These are phyloP conservation scores for Melospiza melodia DNA, from an alignment of 2,113 vertebrate genomes.

Conservation along the genomic window DNA sequence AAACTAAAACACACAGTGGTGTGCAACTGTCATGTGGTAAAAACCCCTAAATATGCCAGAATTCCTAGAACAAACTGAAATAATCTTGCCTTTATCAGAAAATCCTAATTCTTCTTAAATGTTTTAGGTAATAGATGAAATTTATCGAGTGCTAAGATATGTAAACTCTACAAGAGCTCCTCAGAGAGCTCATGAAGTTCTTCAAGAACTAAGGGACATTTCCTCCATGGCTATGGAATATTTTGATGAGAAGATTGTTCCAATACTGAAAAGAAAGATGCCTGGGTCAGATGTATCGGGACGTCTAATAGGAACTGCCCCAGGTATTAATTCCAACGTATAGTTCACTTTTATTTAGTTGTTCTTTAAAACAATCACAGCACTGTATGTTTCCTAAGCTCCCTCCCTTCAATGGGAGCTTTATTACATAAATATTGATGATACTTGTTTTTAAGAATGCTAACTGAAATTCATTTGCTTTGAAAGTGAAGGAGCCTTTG, in stretches of 20 bases:
- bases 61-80: constrained; percentile 26
- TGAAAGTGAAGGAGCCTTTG: constrained; percentile 52
- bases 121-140: constrained; percentile 96
- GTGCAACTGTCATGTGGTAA: not conserved
- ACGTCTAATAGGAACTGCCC: constrained; percentile 93
- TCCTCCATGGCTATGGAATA: constrained; percentile 99
- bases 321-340: constrained; percentile 78
- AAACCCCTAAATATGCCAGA: not conserved
- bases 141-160: constrained; percentile 95
- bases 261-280: constrained; percentile 96
- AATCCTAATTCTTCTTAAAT: constrained; percentile 57
- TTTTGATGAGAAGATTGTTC: constrained; percentile 99
- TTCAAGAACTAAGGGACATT: constrained; percentile 96
- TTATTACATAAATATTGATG: constrained; percentile 6
- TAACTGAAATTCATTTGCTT: constrained; percentile 28
- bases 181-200: constrained; percentile 95
- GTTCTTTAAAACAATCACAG: not conserved
- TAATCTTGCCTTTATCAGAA: constrained; percentile 43
- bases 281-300: constrained; percentile 95
- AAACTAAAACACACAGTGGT: not conserved
- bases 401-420: not conserved
- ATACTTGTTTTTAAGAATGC: constrained; percentile 26
- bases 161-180: constrained; percentile 98
- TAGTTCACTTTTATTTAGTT: constrained; percentile 28
- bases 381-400: constrained; percentile 2